Base-by-base conservation (phyloP, 1,140 invertebrate genomes). In the Danaus plexippus region DNA sequence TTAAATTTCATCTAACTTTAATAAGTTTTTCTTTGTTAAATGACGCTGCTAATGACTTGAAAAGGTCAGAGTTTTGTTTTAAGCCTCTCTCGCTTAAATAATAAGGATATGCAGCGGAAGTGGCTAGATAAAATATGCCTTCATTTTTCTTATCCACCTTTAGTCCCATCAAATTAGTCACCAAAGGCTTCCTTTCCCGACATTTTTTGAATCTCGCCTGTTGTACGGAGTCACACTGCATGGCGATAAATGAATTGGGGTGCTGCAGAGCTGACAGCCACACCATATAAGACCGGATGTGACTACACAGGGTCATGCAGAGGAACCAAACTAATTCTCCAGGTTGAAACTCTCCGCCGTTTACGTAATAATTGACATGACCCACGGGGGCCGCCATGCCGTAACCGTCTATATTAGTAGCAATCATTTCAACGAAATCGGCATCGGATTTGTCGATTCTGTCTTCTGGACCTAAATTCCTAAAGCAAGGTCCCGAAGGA, bases 321-420 rank as follows among this genome's bases (percentile, higher is more conserved):
- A 69, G 67, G 6, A 69, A 50, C 72, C 71, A 77, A 10, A 71
- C 45, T 2, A 83, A 1, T 11, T 75, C 70, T 0, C 90, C 91
- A 0, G 92, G 92, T 64, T 94, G 93, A 10, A 88, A 67, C 54
- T 89, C 87, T 0, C 93, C 93, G 1, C 93, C 93, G 64, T 94
- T 94, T 0, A 93, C 88, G 64, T 93, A 94, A 70, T 93, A 92
- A 75, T 80, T 78, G 2, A 77, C 67, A 72, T 93, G 90, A 0
- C 92, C 93, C 1, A 90, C 77, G 0, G 88, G 89, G 45, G 89
- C 88, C 1, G 89, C 79, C 68, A 92, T 92, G 0, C 93, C 93
- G 61, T 90, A 91, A 9, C 88, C 90, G 4, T 90, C 90, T 3
- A 91, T 91, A 68, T 92, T 94, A 0, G 92, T 93, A 59, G 90